Evolutionary conservation across 1,140 invertebrate genomes (phyloP), one percentile per base, ranked within the genome.

Genomic region (Amyelois transitella): DNA sequence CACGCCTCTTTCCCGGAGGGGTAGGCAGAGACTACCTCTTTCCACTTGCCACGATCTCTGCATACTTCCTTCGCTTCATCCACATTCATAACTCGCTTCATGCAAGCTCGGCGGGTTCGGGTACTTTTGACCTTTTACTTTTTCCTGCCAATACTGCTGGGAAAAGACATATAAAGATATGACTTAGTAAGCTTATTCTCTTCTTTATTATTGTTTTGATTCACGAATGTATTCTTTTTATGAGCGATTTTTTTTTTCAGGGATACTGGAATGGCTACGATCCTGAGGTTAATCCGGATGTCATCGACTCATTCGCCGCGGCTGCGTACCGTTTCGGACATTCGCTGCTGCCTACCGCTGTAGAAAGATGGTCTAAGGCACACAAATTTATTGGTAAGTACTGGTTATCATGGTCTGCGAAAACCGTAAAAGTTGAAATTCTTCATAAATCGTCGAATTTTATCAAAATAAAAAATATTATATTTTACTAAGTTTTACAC

Each of bases 251-350:
- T 38, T 10, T 28, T 5, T 86, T 89, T 49, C 60, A 95, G 92
- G 93, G 94, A 18, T 94, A 95, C 75, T 99, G 98, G 94, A 92
- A 96, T 72, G 96, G 95, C 5, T 97, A 98, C 72, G 95, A 98
- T 80, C 66, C 91, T 0, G 92, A 91, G 55, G 92, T 97, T 0
- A 96, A 97, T 90, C 95, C 96, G 0, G 93, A 94, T 60, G 94
- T 97, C 17, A 92, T 96, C 28, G 95, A 95, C 57, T 93, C 94
- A 8, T 98, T 98, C 78, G 94, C 96, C 6, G 91, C 96, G 12
- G 96, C 96, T 28, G 96, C 96, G 8, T 97, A 96, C 80, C 91
- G 96, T 75, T 97, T 98, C 68, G 96, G 96, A 0, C 96, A 98
- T 74, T 97, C 96, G 0, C 82, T 98, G 2, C 78, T 98, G 43